A percentile compares a stretch with the other conserved stretches of the same genome.
Evolutionary conservation across 2,113 vertebrate species (phyloP).

Genomic region (Corythaixoides concolor): DNA sequence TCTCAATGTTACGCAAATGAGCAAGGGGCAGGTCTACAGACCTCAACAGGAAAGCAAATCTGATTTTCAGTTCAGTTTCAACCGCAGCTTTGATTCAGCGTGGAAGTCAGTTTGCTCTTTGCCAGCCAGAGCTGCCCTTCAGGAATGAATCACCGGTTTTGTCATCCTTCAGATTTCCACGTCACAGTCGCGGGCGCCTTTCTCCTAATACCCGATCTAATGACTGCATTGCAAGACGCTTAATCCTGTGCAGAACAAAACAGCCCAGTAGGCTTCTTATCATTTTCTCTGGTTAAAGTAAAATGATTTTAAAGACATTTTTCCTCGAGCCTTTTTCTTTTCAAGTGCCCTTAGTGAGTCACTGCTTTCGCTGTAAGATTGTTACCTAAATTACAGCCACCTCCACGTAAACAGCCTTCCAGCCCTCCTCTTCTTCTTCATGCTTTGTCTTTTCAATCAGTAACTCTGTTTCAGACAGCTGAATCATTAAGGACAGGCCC

Average conservation of each 20-base stretch:
- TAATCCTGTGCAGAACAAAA: background rate
- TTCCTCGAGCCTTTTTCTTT: background rate
- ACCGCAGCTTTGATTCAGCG: background rate
- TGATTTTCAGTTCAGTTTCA: rapidly evolving
- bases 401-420: constrained; percentile 29
- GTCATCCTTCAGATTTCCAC: background rate
- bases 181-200: background rate
- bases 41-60: background rate
- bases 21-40: background rate
- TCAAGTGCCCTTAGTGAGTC: constrained; percentile 17
- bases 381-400: constrained; percentile 48
- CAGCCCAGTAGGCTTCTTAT: background rate
- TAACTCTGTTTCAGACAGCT: background rate
- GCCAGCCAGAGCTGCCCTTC: background rate
- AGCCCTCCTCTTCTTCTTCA: constrained; percentile 5
- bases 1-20: background rate
- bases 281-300: background rate
- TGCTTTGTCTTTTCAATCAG: constrained; percentile 21
- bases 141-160: background rate
- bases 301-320: background rate
- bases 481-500: background rate
- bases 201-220: background rate
- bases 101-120: background rate
- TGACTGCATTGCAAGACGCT: background rate
- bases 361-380: background rate